A percentile compares a stretch with the other conserved stretches of the same genome.
Conservation (phyloP, 2,113 vertebrate species). For the Typhlomys cinereus region DNA sequence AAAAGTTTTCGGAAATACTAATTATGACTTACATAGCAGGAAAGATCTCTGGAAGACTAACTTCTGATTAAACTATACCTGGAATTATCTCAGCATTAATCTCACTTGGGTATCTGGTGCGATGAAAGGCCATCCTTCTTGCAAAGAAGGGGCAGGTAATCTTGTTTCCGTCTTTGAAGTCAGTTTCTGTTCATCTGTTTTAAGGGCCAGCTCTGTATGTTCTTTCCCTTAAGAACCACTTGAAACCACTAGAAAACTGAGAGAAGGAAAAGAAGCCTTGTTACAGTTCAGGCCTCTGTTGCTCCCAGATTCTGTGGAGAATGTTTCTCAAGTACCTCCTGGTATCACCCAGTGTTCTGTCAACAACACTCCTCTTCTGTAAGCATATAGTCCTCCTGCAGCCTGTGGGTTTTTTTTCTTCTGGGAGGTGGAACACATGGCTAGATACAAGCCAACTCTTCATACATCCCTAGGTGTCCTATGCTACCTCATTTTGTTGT, state of each 20-base stretch:
- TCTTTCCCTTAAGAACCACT: background rate
- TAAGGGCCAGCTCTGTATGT: background rate
- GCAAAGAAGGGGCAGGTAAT: background rate
- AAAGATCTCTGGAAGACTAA: background rate
- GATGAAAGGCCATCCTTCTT: background rate
- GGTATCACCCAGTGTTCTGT: background rate
- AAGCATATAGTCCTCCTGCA: background rate
- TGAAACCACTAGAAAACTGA: background rate
- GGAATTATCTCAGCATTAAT: background rate
- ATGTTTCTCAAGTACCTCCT: background rate
- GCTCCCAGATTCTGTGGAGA: background rate
- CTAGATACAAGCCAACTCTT: background rate
- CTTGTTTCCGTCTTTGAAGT: background rate
- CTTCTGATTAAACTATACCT: background rate
- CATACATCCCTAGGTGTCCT: background rate
- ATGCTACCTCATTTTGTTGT: background rate
- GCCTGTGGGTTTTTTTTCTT: background rate
- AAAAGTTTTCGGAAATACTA: slow-evolving; percentile 18
- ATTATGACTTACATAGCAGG: background rate
- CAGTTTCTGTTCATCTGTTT: slow-evolving; percentile 35
- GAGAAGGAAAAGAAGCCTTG: background rate
- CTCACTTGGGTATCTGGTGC: background rate
- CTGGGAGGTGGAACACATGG: background rate
- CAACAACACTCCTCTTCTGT: background rate
- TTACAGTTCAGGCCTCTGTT: background rate